Conservation (phyloP, 2,888 invertebrate species). For the Imbricaverruca yamaguchii region DNA sequence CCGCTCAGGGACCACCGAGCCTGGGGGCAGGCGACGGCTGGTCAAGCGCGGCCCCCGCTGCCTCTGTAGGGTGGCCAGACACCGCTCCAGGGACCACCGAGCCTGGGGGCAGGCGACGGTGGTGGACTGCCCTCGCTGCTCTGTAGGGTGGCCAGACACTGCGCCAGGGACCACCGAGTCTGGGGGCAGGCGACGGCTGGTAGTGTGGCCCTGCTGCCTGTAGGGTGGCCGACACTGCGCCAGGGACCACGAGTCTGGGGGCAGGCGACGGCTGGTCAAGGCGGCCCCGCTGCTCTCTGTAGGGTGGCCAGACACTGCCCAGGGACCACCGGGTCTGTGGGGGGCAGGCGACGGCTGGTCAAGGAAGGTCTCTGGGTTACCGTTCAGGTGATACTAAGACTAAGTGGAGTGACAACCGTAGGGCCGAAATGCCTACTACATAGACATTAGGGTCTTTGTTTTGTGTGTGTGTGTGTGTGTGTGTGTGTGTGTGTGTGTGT, state of each 20-base stretch:
- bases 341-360: too few relatives aligned
- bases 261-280: too few relatives aligned
- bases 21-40: neutral
- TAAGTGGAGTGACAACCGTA: too few relatives aligned
- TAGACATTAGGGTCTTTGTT: neutral
- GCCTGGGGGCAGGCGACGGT: neutral
- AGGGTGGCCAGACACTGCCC: neutral
- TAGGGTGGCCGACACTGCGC: neutral
- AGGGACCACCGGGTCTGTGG: neutral
- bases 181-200: neutral
- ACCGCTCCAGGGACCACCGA: neutral
- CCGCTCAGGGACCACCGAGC: neutral
- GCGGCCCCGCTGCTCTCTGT: neutral
- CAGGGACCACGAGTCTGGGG: neutral
- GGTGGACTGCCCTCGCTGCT: neutral
- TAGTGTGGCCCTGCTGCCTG: neutral
- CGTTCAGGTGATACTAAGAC: too few relatives aligned
- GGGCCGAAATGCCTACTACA: too few relatives aligned
- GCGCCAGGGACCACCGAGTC: neutral
- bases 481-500: slow-evolving; percentile 6
- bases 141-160: neutral
- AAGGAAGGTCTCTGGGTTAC: neutral
- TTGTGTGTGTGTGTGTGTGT: slow-evolving; percentile 19
- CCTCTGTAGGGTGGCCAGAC: neutral
- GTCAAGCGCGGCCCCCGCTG: neutral